A percentile compares a stretch with the other conserved stretches of the same genome.
Conservation (phyloP, 2,888 invertebrate genomes). For the Neoitamus cyanurus region DNA sequence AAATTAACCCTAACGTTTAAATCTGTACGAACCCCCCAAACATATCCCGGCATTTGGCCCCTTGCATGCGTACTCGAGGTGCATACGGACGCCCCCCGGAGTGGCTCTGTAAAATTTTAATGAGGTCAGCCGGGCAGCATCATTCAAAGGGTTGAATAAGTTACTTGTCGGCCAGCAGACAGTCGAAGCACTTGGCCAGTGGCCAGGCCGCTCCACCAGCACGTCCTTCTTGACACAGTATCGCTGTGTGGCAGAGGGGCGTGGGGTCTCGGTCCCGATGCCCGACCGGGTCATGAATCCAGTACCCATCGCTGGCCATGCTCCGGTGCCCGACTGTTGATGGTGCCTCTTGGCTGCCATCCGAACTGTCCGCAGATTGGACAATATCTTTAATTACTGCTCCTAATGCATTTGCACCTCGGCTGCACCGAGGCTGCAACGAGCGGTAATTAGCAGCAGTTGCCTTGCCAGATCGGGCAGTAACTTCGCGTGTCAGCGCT, state of each 20-base stretch:
- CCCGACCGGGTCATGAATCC: background rate
- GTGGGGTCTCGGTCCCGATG: background rate
- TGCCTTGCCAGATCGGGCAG: background rate
- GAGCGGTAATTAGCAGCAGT: background rate
- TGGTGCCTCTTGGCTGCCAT: background rate
- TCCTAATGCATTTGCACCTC: background rate
- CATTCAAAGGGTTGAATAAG: constrained; percentile 1
- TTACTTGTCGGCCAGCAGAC: background rate
- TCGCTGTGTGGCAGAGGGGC: background rate
- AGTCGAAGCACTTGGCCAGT: background rate
- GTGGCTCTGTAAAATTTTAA: background rate
- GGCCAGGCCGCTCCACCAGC: background rate
- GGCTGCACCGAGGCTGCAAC: background rate
- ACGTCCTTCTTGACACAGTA: background rate
- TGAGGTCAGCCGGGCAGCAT: background rate
- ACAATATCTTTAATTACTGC: background rate
- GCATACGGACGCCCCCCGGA: background rate
- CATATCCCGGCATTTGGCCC: background rate
- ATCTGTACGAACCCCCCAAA: background rate
- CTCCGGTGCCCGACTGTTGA: background rate
- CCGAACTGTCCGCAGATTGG: background rate
- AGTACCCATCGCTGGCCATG: background rate
- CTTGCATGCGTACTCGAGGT: background rate
- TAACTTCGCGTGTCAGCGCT: background rate
- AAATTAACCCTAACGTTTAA: background rate